Conservation (phyloP, 2,113 vertebrate genomes). For the Spheniscus mendiculus region DNA sequence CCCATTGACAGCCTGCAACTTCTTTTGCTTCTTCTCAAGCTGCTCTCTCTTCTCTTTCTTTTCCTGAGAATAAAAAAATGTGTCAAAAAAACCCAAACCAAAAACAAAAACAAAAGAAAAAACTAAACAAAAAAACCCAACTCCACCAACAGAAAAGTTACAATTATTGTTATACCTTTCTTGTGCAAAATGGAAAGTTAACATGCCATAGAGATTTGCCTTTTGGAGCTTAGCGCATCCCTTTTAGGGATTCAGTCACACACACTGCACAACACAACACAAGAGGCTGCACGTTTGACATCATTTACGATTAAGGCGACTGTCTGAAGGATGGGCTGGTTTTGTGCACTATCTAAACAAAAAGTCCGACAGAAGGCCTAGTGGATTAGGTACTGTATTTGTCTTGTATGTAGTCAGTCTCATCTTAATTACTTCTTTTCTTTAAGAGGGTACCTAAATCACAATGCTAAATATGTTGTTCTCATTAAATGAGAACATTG, state of each 20-base stretch:
- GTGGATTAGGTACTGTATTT: background rate
- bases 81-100: background rate
- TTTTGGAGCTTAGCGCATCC: background rate
- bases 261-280: background rate
- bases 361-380: background rate
- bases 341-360: background rate
- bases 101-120: background rate
- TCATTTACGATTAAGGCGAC: background rate
- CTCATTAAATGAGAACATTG: background rate
- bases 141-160: background rate
- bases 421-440: background rate
- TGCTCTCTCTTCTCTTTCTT: conserved; percentile 82
- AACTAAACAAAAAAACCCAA: background rate
- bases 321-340: background rate
- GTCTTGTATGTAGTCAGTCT: background rate
- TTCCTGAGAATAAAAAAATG: conserved; percentile 70
- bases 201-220: background rate
- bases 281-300: background rate
- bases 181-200: background rate
- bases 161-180: background rate
- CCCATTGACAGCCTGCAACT: conserved; percentile 65
- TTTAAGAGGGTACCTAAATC: background rate
- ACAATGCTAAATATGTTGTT: background rate
- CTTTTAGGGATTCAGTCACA: background rate
- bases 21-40: conserved; percentile 78